phyloP scores from a whole-genome alignment of 2,113 vertebrate species.

The Pelvicachromis taeniatus region DNA sequence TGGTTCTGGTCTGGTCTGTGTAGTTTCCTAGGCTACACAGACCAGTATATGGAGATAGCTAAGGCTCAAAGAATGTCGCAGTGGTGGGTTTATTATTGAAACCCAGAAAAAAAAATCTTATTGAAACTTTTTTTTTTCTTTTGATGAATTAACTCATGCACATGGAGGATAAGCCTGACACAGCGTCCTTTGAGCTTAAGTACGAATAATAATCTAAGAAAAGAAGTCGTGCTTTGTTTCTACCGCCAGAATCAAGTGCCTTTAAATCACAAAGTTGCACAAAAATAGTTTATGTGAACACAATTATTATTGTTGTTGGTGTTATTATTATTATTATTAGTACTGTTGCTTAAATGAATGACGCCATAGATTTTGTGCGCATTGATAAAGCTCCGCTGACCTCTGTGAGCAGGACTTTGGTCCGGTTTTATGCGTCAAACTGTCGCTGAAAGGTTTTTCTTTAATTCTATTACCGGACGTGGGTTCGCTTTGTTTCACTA shows the following conservation, averaged over 20 bases:
- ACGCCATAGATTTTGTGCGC: neutral
- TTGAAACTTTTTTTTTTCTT: slow-evolving; percentile 84
- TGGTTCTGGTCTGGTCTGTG: slow-evolving; percentile 81
- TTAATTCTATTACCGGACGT: slow-evolving; percentile 65
- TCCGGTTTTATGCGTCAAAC: slow-evolving; percentile 36
- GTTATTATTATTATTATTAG: neutral
- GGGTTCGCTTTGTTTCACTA: slow-evolving; percentile 61
- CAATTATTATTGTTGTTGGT: neutral
- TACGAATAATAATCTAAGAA: neutral
- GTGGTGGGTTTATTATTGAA: slow-evolving; percentile 90
- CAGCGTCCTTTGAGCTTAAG: slow-evolving; percentile 17
- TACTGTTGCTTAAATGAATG: neutral
- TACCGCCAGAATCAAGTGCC: slow-evolving; percentile 21
- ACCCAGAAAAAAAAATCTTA: slow-evolving; percentile 69
- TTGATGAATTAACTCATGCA: slow-evolving; percentile 87
- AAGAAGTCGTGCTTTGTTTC: slow-evolving; percentile 6
- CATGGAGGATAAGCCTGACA: slow-evolving; percentile 67
- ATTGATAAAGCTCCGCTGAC: slow-evolving; percentile 21
- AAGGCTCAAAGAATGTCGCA: slow-evolving; percentile 91
- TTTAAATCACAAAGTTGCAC: neutral
- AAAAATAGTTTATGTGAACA: neutral
- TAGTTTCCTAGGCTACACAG: slow-evolving; percentile 87
- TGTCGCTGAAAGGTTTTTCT: slow-evolving; percentile 31
- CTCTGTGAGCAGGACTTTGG: slow-evolving; percentile 6
- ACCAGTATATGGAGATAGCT: slow-evolving; percentile 94